Evolutionary conservation across 1,140 invertebrate genomes (phyloP), one percentile per base, ranked within the genome.

Genomic region (Ostrea denselamellosa): DNA sequence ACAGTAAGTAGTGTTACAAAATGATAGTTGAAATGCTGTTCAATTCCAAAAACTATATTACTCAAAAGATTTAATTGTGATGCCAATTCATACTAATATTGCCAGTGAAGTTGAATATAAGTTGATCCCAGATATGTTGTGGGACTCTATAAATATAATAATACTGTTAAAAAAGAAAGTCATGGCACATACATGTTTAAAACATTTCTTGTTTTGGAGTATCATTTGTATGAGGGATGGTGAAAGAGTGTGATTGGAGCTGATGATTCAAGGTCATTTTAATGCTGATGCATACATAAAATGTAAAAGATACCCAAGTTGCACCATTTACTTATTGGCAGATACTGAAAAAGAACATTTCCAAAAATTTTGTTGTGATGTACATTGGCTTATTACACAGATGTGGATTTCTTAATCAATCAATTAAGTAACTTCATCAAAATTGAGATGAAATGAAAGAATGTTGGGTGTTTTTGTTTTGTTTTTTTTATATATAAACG

Each of bases 361-460:
- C 17, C 1, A 44, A 44, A 44, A 44, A 44, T 19, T 14, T 77
- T 22, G 25, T 77, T 8, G 12, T 77, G 68, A 14, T 25, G 28
- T 77, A 28, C 25, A 34, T 14, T 25, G 68, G 68, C 28, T 77
- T 25, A 22, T n/a, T 12, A 12, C 14, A 77, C 68, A 77, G 68
- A 22, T 77, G 68, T 77, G 25, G 68, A 77, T 77, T 3, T 77
- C 9, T 77, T 14, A 10, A 12, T 77, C 4, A 77, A 77, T 77
- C 28, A 12, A 14, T 77, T 77, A 14, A 28, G 28, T 44, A 5
- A 44, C 34, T 44, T 44, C 34, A 44, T 77, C 68, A 77, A 25
- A 77, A 77, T 77, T 77, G 25, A 12, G 25, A 34, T 25, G 14
- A 28, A 77, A 77, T 77, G 68, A 25, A 77, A 77, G 28, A 77